Evolutionary conservation across 2,888 invertebrate species (phyloP), one percentile per base, ranked within the genome.

Genomic region (Chalcis sispes): DNA sequence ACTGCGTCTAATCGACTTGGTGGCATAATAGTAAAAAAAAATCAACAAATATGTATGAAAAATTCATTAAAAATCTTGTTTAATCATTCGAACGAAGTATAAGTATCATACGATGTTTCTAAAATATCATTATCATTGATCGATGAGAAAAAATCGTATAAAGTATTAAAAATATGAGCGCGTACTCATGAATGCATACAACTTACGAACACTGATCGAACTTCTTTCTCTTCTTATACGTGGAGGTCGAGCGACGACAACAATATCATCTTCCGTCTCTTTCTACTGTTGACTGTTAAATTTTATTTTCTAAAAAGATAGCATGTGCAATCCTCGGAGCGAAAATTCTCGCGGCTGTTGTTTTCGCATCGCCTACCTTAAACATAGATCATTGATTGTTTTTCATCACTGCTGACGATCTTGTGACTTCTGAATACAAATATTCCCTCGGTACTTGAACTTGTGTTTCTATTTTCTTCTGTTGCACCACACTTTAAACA

Each of bases 1-100:
- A 96, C 91, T 77, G 94, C 93, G 88, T 96, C 96, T 83, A 96
- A 84, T 79, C 89, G 85, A 74, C 88, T 89, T 0, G 84, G 87
- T 25, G 88, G 84, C 88, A 88, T 88, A 75, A 62, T 72, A 70
- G 48, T n/a, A 69, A 48, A 8, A 42, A 15, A 25, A 36, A 29
- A 54, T n/a, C n/a, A n/a, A n/a, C n/a, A n/a, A n/a, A n/a, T n/a
- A n/a, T n/a, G n/a, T n/a, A n/a, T n/a, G 2, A 46, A 29, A 54
- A 54, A 52, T 36, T 29, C 56, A 67, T 56, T 54, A 46, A 46
- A 46, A 40, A 54, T 52, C 4, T 20, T 25, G 15, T 25, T 32
- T 29, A 1, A 8, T 1, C 29, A 32, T 40, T 15, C 5, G 5
- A 1, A 29, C 7, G 20, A n/a, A n/a, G n/a, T n/a, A n/a, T 32